A percentile compares a stretch with the other conserved stretches of the same genome.
Conservation (phyloP, 2,888 invertebrate species). For the Opisthograptis luteolata region DNA sequence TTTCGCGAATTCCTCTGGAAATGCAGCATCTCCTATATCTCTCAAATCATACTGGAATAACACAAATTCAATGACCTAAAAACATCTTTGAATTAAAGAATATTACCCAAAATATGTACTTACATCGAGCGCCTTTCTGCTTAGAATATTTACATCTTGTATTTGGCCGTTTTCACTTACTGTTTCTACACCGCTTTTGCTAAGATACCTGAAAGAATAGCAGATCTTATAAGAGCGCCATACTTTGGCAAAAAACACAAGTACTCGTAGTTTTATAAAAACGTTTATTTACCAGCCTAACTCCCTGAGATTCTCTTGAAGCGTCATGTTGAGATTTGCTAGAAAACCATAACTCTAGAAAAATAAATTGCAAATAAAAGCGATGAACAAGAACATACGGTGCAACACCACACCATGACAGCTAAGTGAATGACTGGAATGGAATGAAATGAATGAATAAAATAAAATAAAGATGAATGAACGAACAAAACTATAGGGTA, state of each 20-base stretch:
- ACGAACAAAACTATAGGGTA: no score
- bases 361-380: slow-evolving; percentile 65
- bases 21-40: slow-evolving; percentile 90
- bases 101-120: slow-evolving; percentile 58
- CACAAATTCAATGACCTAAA: slow-evolving; percentile 36
- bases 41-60: slow-evolving; percentile 89
- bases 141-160: slow-evolving; percentile 86
- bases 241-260: slow-evolving; percentile 7
- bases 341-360: slow-evolving; percentile 66
- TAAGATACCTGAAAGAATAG: slow-evolving; percentile 87
- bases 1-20: slow-evolving; percentile 88
- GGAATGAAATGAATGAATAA: not conserved
- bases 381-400: slow-evolving; percentile 66
- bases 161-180: slow-evolving; percentile 86
- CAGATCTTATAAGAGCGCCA: slow-evolving; percentile 34
- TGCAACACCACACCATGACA: slow-evolving; percentile 55
- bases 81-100: slow-evolving; percentile 31
- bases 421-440: slow-evolving; percentile 34
- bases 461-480: not conserved
- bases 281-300: slow-evolving; percentile 86
- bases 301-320: slow-evolving; percentile 86
- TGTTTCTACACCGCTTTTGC: slow-evolving; percentile 88
- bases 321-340: slow-evolving; percentile 80
- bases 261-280: not conserved
- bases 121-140: slow-evolving; percentile 89